Conservation (phyloP, 1,140 invertebrate species). For the Colletes latitarsis region DNA sequence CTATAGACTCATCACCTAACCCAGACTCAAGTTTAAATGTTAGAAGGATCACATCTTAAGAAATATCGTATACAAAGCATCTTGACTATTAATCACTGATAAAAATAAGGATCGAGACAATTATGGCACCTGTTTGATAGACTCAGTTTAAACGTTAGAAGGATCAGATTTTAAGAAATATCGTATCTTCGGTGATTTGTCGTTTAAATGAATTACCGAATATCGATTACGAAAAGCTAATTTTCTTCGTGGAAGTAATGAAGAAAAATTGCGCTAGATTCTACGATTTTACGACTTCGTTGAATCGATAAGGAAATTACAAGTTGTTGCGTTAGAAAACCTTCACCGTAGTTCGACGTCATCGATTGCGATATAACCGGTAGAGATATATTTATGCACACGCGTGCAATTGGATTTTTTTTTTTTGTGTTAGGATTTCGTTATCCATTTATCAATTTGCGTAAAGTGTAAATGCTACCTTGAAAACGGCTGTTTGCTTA, state of each 20-base stretch:
- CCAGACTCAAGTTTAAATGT: no score
- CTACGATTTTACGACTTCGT: neutral
- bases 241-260: neutral
- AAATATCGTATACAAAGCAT: neutral
- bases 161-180: no score
- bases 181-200: no score
- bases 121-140: no score
- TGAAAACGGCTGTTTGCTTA: neutral
- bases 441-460: neutral
- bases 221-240: neutral
- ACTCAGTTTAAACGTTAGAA: no score
- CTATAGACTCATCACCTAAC: no score
- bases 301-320: conserved; percentile 3
- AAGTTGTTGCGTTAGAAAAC: conserved; percentile 10
- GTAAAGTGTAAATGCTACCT: no score
- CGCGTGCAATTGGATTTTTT: conserved; percentile 1
- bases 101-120: no score
- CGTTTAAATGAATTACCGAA: neutral
- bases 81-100: neutral
- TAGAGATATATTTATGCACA: neutral
- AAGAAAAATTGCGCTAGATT: no score
- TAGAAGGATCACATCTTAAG: no score
- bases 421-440: neutral
- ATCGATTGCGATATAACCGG: conserved; percentile 15
- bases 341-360: conserved; percentile 15